phyloP scores from a whole-genome alignment of 2,113 vertebrate genomes.

The Chaetodon auriga region DNA sequence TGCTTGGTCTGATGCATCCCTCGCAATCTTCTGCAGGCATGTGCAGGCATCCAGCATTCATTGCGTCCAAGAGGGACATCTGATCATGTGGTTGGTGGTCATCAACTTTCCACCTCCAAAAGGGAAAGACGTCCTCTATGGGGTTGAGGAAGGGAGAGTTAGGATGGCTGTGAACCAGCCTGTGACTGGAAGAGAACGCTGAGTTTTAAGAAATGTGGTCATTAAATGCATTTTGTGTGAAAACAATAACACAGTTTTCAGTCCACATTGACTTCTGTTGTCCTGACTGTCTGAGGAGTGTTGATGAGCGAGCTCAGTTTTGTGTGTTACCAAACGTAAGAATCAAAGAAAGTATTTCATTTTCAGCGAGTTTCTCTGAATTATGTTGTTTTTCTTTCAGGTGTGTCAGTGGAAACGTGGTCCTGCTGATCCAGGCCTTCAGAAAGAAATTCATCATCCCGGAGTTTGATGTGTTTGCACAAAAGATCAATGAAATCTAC shows the following conservation, averaged over 20 bases:
- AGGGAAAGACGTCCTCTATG: not conserved
- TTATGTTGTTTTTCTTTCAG: constrained; percentile 73
- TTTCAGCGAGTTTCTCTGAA: not conserved
- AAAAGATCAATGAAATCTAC: constrained; percentile 88
- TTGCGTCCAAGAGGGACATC: not conserved
- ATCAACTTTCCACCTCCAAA: not conserved
- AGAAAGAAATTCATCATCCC: constrained; percentile 91
- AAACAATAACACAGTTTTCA: not conserved
- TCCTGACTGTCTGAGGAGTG: not conserved
- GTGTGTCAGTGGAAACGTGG: constrained; percentile 89
- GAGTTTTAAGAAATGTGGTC: not conserved
- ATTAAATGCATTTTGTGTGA: not conserved
- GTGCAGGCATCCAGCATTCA: not conserved
- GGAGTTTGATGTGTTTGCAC: constrained; percentile 88
- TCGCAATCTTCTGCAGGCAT: too few relatives aligned
- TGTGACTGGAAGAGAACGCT: too few relatives aligned
- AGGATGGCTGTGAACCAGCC: too few relatives aligned
- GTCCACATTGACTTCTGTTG: not conserved
- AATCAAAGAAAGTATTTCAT: too few relatives aligned
- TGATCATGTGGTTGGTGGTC: not conserved
- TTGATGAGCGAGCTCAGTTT: not conserved
- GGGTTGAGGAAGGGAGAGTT: too few relatives aligned
- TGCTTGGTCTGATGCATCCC: not conserved
- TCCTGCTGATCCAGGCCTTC: constrained; percentile 90
- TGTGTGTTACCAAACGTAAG: not conserved